Conservation (phyloP, 2,113 vertebrate species). For the Thalassarche chlororhynchos region DNA sequence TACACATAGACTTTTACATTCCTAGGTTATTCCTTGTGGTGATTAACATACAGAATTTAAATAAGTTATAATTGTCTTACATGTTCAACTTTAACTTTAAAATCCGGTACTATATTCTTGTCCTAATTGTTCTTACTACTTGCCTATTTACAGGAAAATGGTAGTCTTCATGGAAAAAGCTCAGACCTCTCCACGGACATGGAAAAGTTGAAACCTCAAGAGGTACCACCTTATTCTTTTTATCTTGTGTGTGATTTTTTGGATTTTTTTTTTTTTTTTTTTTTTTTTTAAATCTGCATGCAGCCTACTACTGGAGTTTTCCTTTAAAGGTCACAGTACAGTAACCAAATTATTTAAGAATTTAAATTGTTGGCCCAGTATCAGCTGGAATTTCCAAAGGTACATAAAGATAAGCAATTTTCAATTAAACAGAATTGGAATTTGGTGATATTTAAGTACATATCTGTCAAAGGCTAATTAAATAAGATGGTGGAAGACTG, state of each 20-base stretch:
- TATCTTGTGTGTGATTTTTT: not conserved
- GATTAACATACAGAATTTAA: not conserved
- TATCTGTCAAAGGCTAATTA: not conserved
- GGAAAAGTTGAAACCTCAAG: slow-evolving; percentile 71
- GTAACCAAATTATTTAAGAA: not conserved
- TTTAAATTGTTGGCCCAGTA: not conserved
- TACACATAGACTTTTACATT: not conserved
- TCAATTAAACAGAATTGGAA: not conserved
- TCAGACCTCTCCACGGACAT: slow-evolving; percentile 68
- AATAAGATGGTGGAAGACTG: not conserved
- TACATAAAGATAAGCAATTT: not conserved
- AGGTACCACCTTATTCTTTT: slow-evolving; percentile 16
- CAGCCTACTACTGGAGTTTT: not conserved
- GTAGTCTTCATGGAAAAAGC: slow-evolving; percentile 69
- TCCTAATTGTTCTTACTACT: not conserved
- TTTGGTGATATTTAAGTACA: not conserved
- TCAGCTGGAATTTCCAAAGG: not conserved
- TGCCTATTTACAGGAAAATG: slow-evolving; percentile 60
- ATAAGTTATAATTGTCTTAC: not conserved
- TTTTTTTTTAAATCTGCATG: not conserved
- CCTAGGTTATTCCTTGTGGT: not conserved
- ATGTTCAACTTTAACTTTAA: not conserved
- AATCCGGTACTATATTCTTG: not conserved
- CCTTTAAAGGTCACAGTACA: not conserved
- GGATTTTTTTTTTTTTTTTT: not conserved